Conservation (phyloP, 2,797 vertebrate species). For the Hipposideros larvatus region DNA sequence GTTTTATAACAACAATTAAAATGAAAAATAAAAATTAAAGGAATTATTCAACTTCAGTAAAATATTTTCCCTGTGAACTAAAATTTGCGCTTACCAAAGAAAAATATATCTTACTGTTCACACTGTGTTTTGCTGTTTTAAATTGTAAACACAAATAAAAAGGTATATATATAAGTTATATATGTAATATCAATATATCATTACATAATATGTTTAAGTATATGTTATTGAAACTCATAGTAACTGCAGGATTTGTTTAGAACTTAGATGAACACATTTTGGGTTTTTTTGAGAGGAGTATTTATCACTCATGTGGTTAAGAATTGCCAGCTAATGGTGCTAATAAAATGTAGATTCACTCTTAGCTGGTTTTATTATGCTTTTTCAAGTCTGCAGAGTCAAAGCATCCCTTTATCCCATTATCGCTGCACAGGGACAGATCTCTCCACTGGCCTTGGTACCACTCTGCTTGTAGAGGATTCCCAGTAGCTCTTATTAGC, state of each 20-base stretch:
- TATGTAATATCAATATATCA: not conserved
- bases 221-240: not conserved
- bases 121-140: not conserved
- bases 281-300: not conserved
- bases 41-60: conserved; percentile 17
- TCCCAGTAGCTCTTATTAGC: not conserved
- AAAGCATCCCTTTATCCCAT: not conserved
- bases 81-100: not conserved
- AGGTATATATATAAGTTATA: not conserved
- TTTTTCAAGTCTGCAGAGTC: not conserved
- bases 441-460: not conserved
- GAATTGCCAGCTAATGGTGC: not conserved
- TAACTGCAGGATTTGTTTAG: not conserved
- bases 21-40: not conserved
- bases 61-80: not conserved
- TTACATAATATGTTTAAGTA: not conserved
- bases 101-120: not conserved
- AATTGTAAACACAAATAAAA: not conserved
- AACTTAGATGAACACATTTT: not conserved
- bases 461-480: not conserved
- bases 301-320: not conserved
- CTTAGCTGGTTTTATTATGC: not conserved
- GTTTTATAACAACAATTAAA: conserved; percentile 16
- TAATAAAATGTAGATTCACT: not conserved
- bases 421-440: not conserved